Percentiles rank a stretch among this genome's conserved stretches.
phyloP scores from a whole-genome alignment of 2,888 invertebrate species.

The Galeruca laticollis region DNA sequence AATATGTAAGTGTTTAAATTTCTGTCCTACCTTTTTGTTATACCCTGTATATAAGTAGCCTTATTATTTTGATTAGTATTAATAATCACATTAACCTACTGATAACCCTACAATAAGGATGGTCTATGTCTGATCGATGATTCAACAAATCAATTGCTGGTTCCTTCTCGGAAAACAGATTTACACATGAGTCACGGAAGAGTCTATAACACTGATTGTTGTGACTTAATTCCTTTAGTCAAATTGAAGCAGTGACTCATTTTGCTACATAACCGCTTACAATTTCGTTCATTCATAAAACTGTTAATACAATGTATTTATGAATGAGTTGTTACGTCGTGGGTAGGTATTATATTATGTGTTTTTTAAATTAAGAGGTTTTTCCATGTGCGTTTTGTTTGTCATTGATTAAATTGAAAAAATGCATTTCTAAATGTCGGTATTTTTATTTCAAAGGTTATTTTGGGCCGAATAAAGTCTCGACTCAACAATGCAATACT shows the following conservation, averaged over 20 bases:
- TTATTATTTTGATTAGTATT: too few species aligned
- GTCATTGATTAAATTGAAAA: background rate
- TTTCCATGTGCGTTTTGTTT: background rate
- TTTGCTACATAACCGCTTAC: background rate
- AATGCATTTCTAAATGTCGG: too few species aligned
- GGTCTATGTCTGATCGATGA: background rate
- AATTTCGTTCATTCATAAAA: constrained; percentile 13
- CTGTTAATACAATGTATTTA: background rate
- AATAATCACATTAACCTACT: too few species aligned
- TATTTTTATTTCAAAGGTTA: too few species aligned
- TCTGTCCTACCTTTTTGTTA: too few species aligned
- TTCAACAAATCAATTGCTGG: constrained; percentile 2
- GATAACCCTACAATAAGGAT: too few species aligned
- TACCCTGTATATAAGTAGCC: too few species aligned
- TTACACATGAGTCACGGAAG: constrained; percentile 3
- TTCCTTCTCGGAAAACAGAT: background rate
- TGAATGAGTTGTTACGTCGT: background rate
- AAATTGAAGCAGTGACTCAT: constrained; percentile 12
- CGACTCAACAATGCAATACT: too few species aligned
- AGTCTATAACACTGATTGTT: constrained; percentile 12
- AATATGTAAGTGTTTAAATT: too few species aligned
- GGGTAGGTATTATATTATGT: background rate
- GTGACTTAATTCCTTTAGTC: background rate
- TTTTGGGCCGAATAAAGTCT: too few species aligned
- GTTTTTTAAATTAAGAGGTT: background rate